phyloP scores from a whole-genome alignment of 2,797 vertebrate species.

The Amazonetta brasiliensis region DNA sequence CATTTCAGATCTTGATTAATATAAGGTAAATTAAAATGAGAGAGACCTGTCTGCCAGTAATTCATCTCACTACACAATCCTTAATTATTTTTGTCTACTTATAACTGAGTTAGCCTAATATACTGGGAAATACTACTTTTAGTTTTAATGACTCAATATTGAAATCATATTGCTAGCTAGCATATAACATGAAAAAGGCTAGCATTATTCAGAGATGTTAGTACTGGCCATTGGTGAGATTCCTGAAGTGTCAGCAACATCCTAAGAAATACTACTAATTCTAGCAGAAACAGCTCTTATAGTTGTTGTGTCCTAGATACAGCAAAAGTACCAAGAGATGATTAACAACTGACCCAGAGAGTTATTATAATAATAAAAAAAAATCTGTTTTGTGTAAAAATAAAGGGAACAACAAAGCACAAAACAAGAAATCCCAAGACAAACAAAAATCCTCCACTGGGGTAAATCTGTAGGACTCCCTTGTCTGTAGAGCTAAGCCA shows the following conservation, averaged over 20 bases:
- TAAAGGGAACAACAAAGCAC: conserved; percentile 32
- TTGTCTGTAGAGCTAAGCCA: conserved; percentile 5
- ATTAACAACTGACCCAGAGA: conserved; percentile 75
- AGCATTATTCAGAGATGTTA: conserved; percentile 68
- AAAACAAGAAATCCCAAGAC: conserved; percentile 11
- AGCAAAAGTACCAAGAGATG: conserved; percentile 91
- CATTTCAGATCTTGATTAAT: conserved; percentile 67
- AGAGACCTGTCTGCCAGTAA: conserved; percentile 28
- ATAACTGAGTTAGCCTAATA: conserved; percentile 13
- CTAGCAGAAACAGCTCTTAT: conserved; percentile 62
- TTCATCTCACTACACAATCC: neutral
- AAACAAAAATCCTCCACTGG: conserved; percentile 47
- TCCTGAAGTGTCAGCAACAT: conserved; percentile 71
- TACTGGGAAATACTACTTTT: conserved; percentile 14
- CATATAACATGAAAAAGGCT: neutral
- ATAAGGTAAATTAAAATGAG: conserved; percentile 70
- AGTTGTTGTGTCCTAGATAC: conserved; percentile 72
- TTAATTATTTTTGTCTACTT: conserved; percentile 15
- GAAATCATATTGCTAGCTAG: conserved; percentile 4
- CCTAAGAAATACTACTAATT: conserved; percentile 61
- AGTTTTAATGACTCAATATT: conserved; percentile 6
- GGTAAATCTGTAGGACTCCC: conserved; percentile 19
- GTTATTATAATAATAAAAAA: conserved; percentile 52
- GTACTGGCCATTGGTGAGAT: conserved; percentile 78
- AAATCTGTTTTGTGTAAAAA: conserved; percentile 60